A percentile compares a stretch with the other conserved stretches of the same genome.
Conservation (phyloP, 2,113 vertebrate species). For the Coreoperca whiteheadi region DNA sequence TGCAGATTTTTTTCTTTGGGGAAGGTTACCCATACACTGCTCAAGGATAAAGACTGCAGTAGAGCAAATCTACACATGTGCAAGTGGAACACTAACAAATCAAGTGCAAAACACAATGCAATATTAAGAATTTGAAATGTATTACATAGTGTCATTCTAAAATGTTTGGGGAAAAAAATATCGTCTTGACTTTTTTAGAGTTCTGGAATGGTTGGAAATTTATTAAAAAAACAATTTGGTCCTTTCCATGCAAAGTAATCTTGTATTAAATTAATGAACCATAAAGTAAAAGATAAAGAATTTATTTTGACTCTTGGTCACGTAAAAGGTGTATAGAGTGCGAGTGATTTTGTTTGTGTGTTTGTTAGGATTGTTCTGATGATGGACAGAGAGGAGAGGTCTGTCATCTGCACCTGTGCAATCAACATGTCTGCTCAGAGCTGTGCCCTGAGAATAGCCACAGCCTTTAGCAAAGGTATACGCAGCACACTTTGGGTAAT, state of each 20-base stretch:
- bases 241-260: background rate
- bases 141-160: background rate
- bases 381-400: slow-evolving; percentile 90
- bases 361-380: slow-evolving; percentile 88
- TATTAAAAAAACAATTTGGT: background rate
- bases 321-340: too few species aligned
- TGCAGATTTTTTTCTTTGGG: background rate
- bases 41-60: background rate
- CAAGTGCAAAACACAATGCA: background rate
- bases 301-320: too few species aligned
- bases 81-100: background rate
- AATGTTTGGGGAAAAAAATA: background rate
- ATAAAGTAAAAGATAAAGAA: background rate
- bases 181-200: background rate
- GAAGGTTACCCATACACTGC: background rate
- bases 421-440: slow-evolving; percentile 82
- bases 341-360: slow-evolving; percentile 14
- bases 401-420: slow-evolving; percentile 79
- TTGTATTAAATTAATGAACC: background rate
- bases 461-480: slow-evolving; percentile 94
- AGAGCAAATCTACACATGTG: too few species aligned
- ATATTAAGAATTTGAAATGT: background rate
- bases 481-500: rapidly evolving
- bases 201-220: background rate
- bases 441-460: slow-evolving; percentile 89